Base-by-base conservation (phyloP, 2,797 vertebrate genomes). In the Chaetophractus vellerosus region DNA sequence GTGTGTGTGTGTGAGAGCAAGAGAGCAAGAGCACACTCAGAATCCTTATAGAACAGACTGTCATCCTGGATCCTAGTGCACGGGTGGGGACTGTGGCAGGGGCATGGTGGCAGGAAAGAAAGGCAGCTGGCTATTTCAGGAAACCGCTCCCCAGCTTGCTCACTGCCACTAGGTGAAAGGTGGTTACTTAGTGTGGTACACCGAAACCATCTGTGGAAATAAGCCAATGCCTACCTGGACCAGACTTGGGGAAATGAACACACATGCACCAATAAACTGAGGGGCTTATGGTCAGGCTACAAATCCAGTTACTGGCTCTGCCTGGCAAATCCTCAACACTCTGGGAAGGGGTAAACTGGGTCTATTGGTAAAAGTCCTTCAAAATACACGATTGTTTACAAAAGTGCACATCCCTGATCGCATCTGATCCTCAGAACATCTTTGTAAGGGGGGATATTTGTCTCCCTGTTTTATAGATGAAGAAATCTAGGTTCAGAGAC, bases 241-340 rank as follows among this genome's bases (percentile, higher is more conserved):
- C 16, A 50, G 80, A 88, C 11, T 55, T 64, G 38, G 38, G 23
- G 23, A 93, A 63, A 48, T 26, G 36, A 19, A n/a, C 28, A 41
- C 38, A 59, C 8, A 7, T 19, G 26, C 3, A 3, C 21, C 61
- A 33, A 18, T 9, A 61, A 72, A 11, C 57, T 61, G 36, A 7
- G 18, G 31, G 31, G 4, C 36, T 86, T 31, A 31, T 31, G 15
- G 52, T 71, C 63, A 90, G 76, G 21, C 88, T 81, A 28, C 50
- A 82, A 6, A 74, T 57, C 19, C 1, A 4, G 63, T 6, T 48
- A 74, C 69, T 61, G 86, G 69, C 14, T 76, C 93, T 88, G 52
- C 79, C 94, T 93, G 74, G 74, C 48, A 93, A 91, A 91, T 85
- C 38, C 19, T 84, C 23, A 12, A 61, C 38, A 41, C 72, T 86